These are phyloP conservation scores for Empis livida DNA, from an alignment of 2,888 invertebrate species.

Conservation along the genomic window DNA sequence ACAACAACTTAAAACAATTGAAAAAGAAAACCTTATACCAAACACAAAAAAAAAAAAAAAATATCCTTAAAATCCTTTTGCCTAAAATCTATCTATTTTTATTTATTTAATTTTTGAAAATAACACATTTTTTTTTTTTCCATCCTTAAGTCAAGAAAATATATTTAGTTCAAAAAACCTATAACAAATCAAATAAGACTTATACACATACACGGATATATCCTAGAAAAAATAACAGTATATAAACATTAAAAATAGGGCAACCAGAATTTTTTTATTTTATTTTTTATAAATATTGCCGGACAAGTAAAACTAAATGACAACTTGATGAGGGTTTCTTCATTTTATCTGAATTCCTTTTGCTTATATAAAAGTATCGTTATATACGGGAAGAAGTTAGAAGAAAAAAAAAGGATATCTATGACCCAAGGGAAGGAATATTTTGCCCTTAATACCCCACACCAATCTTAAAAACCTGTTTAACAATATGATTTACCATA, in stretches of 20 bases:
- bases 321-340: not conserved
- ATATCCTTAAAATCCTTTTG: conserved; percentile 1
- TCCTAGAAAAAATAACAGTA: not conserved
- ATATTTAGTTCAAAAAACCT: not conserved
- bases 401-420: conserved; percentile 10
- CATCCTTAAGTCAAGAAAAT: too few relatives aligned
- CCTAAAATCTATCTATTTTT: too few relatives aligned
- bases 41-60: not conserved
- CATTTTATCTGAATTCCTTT: not conserved
- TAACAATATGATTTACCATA: conserved; percentile 1
- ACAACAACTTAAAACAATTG: not conserved
- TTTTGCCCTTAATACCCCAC: conserved; percentile 10
- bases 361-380: not conserved
- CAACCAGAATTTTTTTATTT: too few relatives aligned
- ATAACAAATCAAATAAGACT: not conserved
- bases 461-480: conserved; percentile 12
- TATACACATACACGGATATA: not conserved
- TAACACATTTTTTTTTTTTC: too few relatives aligned
- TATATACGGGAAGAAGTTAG: not conserved
- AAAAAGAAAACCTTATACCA: not conserved
- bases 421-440: conserved; percentile 18
- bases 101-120: too few relatives aligned
- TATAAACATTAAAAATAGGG: not conserved
- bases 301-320: not conserved
- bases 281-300: not conserved